phyloP scores from a whole-genome alignment of 2,113 vertebrate genomes.

The Micronycteris hirsuta region DNA sequence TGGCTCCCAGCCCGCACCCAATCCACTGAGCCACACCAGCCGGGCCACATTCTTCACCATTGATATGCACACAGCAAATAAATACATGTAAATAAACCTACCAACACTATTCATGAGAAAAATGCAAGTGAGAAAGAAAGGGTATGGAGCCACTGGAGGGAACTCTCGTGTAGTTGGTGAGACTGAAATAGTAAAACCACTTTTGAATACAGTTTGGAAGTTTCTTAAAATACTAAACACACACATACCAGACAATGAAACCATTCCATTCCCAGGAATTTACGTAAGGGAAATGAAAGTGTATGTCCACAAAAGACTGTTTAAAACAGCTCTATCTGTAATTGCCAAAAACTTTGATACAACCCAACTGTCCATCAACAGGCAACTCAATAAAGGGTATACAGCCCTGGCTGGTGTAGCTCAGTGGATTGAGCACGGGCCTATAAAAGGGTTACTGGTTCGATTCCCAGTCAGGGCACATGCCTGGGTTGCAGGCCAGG shows the following conservation, averaged over 20 bases:
- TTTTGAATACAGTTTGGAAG: neutral
- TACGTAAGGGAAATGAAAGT: neutral
- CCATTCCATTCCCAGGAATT: neutral
- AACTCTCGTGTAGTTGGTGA: neutral
- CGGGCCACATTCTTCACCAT: neutral
- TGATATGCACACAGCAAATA: neutral
- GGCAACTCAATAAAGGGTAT: neutral
- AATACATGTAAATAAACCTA: neutral
- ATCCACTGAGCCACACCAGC: too few species aligned
- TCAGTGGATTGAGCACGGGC: too few species aligned
- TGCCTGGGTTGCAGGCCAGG: too few species aligned
- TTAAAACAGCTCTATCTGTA: neutral
- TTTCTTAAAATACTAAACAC: neutral
- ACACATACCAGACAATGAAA: neutral
- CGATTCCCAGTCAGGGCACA: too few species aligned
- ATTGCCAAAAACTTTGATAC: neutral
- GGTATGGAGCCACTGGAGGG: neutral
- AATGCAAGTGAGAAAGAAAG: neutral
- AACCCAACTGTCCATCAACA: neutral
- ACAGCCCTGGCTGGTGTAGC: neutral
- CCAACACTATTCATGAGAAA: neutral
- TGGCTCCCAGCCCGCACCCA: too few species aligned
- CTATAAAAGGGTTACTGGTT: too few species aligned
- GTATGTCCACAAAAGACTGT: neutral
- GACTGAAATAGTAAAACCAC: neutral